Evolutionary conservation across 2,113 vertebrate species (phyloP), one percentile per base, ranked within the genome.

Genomic region (Ceratotherium simum): DNA sequence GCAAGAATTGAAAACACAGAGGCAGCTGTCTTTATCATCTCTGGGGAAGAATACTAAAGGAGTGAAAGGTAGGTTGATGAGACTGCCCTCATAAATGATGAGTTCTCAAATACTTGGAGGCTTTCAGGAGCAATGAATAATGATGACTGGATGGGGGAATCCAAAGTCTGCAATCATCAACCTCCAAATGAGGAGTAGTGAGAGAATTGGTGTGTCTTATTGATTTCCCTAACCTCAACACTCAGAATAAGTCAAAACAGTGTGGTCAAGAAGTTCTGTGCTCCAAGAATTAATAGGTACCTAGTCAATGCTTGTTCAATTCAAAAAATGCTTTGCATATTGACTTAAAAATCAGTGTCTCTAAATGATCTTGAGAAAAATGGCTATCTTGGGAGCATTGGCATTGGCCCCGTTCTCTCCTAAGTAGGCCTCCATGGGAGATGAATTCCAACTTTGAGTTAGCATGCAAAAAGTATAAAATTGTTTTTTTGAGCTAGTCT

Each of bases 401-500:
- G 13, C 2, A 9, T n/a, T 58, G 42, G 62, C 17, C 27, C 33
- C 29, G 29, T 97, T 36, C 33, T 67, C 29, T 91, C 5, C 48
- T 92, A 75, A 65, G 42, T 36, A 95, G 12, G 67, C 70, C 13
- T 86, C 0, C 1, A 11, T 16, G 39, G 0, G 5, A 91, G 39
- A n/a, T 75, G 75, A 84, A 82, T 93, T 51, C 23, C 29, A 94
- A 78, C 93, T 51, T 13, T 5, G 51, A 85, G 60, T 64, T 0
- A 94, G 97, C 9, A 25, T 58, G 90, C 65, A 81, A 91, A 60
- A 46, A 48, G 89, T n/a, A 23, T 0, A 0, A 87, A 42, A 72
- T 93, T 96, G 91, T 97, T 98, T 96, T 94, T 94, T 82, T 83
- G 91, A 84, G 81, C 75, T 29, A 93, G 75, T 60, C 80, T 92